Percentiles rank a stretch among this genome's conserved stretches.
phyloP scores from a whole-genome alignment of 2,797 vertebrate genomes.

The Neoniphon sammara region DNA sequence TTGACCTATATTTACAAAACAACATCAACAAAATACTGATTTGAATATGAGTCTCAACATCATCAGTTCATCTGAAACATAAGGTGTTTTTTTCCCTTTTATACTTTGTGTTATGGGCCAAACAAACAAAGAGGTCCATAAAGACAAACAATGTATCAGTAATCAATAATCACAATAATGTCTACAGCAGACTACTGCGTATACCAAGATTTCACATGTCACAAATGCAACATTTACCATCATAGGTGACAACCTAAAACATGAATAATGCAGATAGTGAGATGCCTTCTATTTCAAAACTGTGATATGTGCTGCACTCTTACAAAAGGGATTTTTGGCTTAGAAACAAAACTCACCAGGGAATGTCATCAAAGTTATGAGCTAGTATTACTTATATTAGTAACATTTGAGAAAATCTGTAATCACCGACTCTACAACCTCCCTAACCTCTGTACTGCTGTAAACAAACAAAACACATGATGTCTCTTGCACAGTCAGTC shows the following conservation, averaged over 20 bases:
- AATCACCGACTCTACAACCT: not conserved
- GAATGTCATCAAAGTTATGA: not conserved
- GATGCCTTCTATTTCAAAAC: not conserved
- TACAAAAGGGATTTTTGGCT: not conserved
- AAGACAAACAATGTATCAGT: slow-evolving; percentile 32
- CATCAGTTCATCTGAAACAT: slow-evolving; percentile 30
- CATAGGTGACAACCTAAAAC: too few species aligned
- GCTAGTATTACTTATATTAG: not conserved
- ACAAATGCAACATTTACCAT: too few species aligned
- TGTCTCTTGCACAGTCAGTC: not conserved
- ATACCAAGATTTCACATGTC: not conserved
- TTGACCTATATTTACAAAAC: slow-evolving; percentile 78
- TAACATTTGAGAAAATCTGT: not conserved
- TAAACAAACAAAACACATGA: too few species aligned
- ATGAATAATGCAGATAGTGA: too few species aligned
- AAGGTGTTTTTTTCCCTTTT: slow-evolving; percentile 37
- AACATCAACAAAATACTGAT: slow-evolving; percentile 66
- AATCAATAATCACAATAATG: not conserved
- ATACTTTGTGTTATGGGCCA: not conserved
- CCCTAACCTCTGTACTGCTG: not conserved
- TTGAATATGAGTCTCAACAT: slow-evolving; percentile 41
- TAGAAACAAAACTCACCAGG: not conserved
- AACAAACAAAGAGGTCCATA: not conserved
- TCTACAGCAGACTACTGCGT: not conserved
- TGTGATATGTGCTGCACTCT: not conserved